Evolutionary conservation across 2,113 vertebrate genomes (phyloP), one percentile per base, ranked within the genome.

Genomic region (Crocuta crocuta): DNA sequence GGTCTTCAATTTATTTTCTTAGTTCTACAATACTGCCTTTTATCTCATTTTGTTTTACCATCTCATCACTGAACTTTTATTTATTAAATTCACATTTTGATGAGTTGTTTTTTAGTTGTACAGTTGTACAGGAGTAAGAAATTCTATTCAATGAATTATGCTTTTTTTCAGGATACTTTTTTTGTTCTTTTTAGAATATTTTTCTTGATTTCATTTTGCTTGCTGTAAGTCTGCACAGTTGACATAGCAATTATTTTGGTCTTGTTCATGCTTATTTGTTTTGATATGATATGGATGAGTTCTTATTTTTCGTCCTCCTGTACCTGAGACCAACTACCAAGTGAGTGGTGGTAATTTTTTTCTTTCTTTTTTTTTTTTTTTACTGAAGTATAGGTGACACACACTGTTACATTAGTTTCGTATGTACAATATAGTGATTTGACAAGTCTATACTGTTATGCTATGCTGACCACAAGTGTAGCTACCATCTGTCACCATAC

Each of bases 141-240:
- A 92, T 65, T 84, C 5, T 81, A 74, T 68, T 86, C 45, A n/a
- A 19, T 85, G 73, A 89, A 79, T 35, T 58, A 28, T 31, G 3
- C 43, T 73, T 89, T 71, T 73, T 73, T 79, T 73, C 55, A 78
- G 73, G 33, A 17, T 43, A 92, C 21, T 3, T 53, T 94, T 28
- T 76, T 53, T 65, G 39, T 39, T 28, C 48, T 78, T 84, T 66
- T 71, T 4, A 85, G 45, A 55, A 10, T 11, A 93, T 89, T 89
- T 89, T 89, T 92, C 85, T 95, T 66, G 63, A 73, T 95, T 80
- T 89, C 45, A 85, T 71, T 95, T 85, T 95, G 63, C 63, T 83
- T 88, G 58, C 39, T 96, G 2, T 35, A 35, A 12, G 13, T 80
- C 73, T 90, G 24, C 45, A 74, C 13, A 76, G 35, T 9, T 94